Base-by-base conservation (phyloP, 1,140 invertebrate genomes). In the Coelopa frigida region DNA sequence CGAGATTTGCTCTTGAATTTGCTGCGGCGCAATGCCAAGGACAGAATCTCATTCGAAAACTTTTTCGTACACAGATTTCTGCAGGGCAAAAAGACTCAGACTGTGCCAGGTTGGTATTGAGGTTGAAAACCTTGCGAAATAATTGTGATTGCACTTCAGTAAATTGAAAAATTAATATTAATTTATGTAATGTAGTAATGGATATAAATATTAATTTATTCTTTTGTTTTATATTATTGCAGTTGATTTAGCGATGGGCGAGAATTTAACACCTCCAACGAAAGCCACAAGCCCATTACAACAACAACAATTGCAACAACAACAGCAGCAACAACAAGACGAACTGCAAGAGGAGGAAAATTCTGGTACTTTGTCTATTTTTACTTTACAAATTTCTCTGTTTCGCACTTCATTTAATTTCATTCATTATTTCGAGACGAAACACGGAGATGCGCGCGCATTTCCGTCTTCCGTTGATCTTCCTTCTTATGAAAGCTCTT, bases 61-160 rank as follows among this genome's bases (percentile, higher is more conserved):
- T 96, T 97, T 74, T 97, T 96, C 74, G 84, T 80, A 65, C 94
- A 98, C 73, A 76, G 84, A 31, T 97, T 97, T 71, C 75, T 96
- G 44, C 82, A 85, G 61, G 79, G 84, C 43, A 77, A 79, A 8
- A 72, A 77, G 49, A 73, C 69, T 11, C 69, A 73, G 2, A 72
- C 58, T 22, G 54, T 61, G 40, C 59, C 64, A 44, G 63, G 64
- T 68, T 55, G 53, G 42, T 39, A 14, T 38, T 17, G 10, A 11
- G 20, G 20, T 7, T n/a, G 8, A 17, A 17, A 10, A 17, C 23
- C 5, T 21, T n/a, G n/a, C n/a, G n/a, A n/a, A n/a, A n/a, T n/a
- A n/a, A n/a, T n/a, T n/a, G n/a, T n/a, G n/a, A n/a, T n/a, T n/a
- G n/a, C n/a, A n/a, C n/a, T n/a, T n/a, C n/a, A n/a, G n/a, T n/a